Percentiles rank a stretch among this genome's conserved stretches.
These are phyloP conservation scores for Oxycera nigricornis DNA, from an alignment of 2,888 invertebrate genomes.

Conservation along the genomic window DNA sequence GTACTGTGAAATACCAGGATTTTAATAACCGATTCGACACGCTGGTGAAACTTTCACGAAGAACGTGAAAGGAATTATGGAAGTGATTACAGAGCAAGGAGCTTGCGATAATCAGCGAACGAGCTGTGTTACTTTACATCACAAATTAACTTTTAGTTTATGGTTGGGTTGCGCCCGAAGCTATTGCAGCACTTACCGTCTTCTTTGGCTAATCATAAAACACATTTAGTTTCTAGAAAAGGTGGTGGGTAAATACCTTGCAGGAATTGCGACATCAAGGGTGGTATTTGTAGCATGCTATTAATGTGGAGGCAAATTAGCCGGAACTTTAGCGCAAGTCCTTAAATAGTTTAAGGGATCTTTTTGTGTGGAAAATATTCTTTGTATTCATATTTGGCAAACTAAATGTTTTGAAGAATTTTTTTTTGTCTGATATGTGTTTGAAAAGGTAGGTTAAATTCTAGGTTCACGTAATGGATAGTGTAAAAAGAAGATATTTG, in stretches of 20 bases:
- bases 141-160: conserved; percentile 44
- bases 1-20: too few species aligned
- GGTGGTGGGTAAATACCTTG: neutral
- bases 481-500: too few species aligned
- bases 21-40: conserved; percentile 46
- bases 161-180: neutral
- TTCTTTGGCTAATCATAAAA: neutral
- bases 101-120: conserved; percentile 37
- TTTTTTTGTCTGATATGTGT: too few species aligned
- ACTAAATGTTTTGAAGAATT: too few species aligned
- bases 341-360: too few species aligned
- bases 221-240: neutral
- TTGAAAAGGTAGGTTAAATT: too few species aligned
- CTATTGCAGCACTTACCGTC: neutral
- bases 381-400: too few species aligned
- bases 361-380: too few species aligned
- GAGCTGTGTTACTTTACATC: conserved; percentile 44
- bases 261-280: conserved; percentile 37
- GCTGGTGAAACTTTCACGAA: conserved; percentile 33
- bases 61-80: neutral
- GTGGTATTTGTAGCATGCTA: conserved; percentile 43
- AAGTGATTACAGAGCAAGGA: neutral
- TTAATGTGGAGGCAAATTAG: conserved; percentile 43
- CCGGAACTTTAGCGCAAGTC: conserved; percentile 25
- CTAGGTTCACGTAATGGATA: too few species aligned